These are phyloP conservation scores for Alethe diademata DNA, from an alignment of 2,113 vertebrate genomes.

Conservation along the genomic window DNA sequence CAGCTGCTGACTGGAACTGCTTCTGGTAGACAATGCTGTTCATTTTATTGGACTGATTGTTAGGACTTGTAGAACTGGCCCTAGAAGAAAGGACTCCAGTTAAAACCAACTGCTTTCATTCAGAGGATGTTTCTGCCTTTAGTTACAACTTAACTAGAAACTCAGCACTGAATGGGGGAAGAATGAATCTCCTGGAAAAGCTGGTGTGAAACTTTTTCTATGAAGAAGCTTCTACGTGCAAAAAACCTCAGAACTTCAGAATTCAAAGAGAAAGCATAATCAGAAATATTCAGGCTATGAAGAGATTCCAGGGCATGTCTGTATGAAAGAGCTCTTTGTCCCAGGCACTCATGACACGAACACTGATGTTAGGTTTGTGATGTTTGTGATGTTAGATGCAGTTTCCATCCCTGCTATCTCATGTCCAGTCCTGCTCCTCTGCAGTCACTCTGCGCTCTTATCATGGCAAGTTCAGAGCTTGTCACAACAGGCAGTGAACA, in stretches of 20 bases:
- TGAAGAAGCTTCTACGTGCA: background rate
- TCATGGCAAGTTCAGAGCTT: background rate
- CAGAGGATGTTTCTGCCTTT: background rate
- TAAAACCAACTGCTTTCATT: background rate
- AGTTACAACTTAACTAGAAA: background rate
- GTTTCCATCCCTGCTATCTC: background rate
- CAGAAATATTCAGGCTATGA: background rate
- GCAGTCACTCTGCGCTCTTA: background rate
- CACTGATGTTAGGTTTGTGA: background rate
- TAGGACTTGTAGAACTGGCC: conserved; percentile 96
- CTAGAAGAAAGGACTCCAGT: conserved; percentile 69
- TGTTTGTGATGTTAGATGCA: background rate
- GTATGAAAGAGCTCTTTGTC: background rate
- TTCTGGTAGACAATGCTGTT: conserved; percentile 98
- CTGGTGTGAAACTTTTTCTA: background rate
- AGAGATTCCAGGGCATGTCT: background rate
- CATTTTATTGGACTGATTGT: conserved; percentile 96
- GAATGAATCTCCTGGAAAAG: background rate
- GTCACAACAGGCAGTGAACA: background rate
- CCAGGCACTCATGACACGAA: background rate
- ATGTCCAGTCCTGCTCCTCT: background rate
- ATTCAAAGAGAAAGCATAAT: background rate
- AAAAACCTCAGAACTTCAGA: background rate
- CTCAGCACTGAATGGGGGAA: background rate
- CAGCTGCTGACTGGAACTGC: conserved; percentile 88